Base-by-base conservation (phyloP, 1,140 invertebrate genomes). In the Hyphantria cunea region DNA sequence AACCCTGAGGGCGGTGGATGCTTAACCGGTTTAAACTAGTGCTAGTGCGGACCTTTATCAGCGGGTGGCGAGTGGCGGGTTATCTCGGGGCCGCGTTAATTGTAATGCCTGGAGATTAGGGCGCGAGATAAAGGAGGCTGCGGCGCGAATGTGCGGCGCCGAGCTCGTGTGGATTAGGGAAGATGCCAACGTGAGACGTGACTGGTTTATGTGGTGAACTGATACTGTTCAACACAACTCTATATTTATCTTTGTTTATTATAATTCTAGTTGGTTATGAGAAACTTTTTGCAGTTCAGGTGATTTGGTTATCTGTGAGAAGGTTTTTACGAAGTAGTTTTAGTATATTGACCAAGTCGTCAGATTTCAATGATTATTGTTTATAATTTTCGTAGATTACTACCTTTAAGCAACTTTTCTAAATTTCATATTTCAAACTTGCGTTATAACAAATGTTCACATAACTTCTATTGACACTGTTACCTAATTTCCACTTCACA, bases 21-120 rank as follows among this genome's bases (percentile, higher is more conserved):
- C 82, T 84, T 87, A 88, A 86, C 84, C 84, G 78, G 84, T 88
- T 87, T 82, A 88, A 86, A 83, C 84, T 83, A 85, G 83, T 80
- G 71, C 71, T 73, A 73, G 68, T 73, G 64, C 59, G 73, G 79
- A 80, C 84, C 84, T 85, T 74, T 86, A 86, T 84, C 80, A 81
- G 78, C 80, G 87, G 83, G 87, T 83, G 87, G 84, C 84, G 86
- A 90, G 82, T 85, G 82, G 54, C 76, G 84, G 87, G 84, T 88
- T 88, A 88, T 88, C 84, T 87, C 63, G 79, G 74, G 83, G 77
- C 78, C 71, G 84, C 86, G 87, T 89, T 90, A 89, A 90, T 90
- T 90, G 87, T 90, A 86, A 87, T 89, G 84, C 83, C 64, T 70
- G 62, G 68, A 89, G 87, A 90, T 90, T 89, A 87, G 66, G 73